phyloP scores from a whole-genome alignment of 1,140 invertebrate genomes.

The Ceratosolen fusciceps region DNA sequence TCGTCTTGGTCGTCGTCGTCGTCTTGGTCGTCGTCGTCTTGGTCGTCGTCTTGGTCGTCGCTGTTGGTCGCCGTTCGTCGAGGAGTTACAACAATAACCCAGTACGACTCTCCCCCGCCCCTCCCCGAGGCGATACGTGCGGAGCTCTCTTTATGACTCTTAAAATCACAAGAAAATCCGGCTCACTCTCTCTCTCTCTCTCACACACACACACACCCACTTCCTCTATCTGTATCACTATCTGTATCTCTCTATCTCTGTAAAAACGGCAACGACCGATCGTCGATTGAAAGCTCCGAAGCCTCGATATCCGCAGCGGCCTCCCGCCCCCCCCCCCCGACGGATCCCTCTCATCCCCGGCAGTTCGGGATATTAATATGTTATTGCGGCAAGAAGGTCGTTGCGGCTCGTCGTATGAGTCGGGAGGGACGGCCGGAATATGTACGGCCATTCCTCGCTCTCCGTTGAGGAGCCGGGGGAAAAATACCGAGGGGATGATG shows the following conservation, averaged over 20 bases:
- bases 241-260: no score
- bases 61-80: no score
- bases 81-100: no score
- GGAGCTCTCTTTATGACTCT: constrained; percentile 65
- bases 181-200: constrained; percentile 6
- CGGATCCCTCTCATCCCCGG: background rate
- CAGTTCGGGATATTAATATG: constrained; percentile 70
- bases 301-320: constrained; percentile 63
- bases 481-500: constrained; percentile 50
- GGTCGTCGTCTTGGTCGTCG: no score
- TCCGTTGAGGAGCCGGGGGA: constrained; percentile 15
- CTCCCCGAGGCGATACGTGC: constrained; percentile 64
- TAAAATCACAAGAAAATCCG: constrained; percentile 58
- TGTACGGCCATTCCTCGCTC: constrained; percentile 59
- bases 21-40: no score
- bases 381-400: constrained; percentile 71
- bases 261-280: constrained; percentile 60
- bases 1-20: constrained; percentile 55
- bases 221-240: no score
- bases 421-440: constrained; percentile 70
- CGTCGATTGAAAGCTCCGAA: constrained; percentile 55
- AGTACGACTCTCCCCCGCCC: no score
- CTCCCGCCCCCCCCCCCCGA: background rate
- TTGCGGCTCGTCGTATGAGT: constrained; percentile 74
- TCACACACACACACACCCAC: no score